Evolutionary conservation across 2,113 vertebrate genomes (phyloP).

Genomic region (Sinocyclocheilus anshuiensis): DNA sequence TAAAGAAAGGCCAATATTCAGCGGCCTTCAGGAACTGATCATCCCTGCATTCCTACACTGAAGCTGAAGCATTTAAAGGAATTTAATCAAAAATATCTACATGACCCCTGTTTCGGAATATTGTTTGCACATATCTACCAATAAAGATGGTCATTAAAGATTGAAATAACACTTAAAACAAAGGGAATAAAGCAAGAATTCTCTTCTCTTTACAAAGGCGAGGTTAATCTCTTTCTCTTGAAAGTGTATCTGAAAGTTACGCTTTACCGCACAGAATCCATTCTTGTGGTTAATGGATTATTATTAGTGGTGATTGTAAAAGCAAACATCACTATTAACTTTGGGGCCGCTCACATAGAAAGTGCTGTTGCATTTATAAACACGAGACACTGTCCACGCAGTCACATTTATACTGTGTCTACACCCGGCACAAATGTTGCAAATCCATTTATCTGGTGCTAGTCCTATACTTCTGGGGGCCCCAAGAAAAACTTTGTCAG

Average conservation of each 20-base stretch:
- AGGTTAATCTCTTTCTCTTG: background rate
- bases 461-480: background rate
- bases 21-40: constrained; percentile 48
- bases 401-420: too few relatives aligned
- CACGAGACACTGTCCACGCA: background rate
- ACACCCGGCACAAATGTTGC: too few relatives aligned
- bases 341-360: background rate
- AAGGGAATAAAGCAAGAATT: background rate
- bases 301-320: background rate
- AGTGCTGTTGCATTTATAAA: background rate
- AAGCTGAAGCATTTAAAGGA: background rate
- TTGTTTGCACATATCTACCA: background rate
- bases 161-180: background rate
- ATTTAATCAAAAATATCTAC: background rate
- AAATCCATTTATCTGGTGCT: background rate
- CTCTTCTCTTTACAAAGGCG: background rate
- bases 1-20: constrained; percentile 27
- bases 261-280: background rate
- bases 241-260: background rate
- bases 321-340: background rate
- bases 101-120: background rate
- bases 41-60: background rate
- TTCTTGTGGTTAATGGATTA: constrained; percentile 35
- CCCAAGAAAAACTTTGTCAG: too few relatives aligned
- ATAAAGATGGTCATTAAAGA: background rate